Evolutionary conservation across 2,113 vertebrate genomes (phyloP), one percentile per base, ranked within the genome.

Genomic region (Hepsetus odoe): DNA sequence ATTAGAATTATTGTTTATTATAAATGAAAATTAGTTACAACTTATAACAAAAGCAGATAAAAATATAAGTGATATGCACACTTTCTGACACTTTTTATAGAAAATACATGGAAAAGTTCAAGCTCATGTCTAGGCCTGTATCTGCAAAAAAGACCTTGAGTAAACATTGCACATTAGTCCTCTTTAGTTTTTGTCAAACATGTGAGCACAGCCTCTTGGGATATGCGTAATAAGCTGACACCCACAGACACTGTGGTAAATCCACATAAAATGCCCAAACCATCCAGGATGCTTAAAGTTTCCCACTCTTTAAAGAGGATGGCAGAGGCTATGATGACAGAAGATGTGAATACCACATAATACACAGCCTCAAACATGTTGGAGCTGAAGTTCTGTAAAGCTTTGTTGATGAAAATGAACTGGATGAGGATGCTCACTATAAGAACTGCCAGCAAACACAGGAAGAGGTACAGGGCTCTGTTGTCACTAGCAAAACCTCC

Each of bases 301-400:
- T 91, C 95, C 98, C 96, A 99, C 85, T 99, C 98, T 77, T 91
- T 94, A 88, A 99, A 99, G 61, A 99, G 93, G 74, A 99, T 93
- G 53, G 95, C 95, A 0, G 97, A 98, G 20, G 96, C 95, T 20
- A 97, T 79, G 70, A 96, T 92, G 85, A 96, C 97, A 6, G 93
- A 86, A 1, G 92, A 94, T 3, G 98, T 99, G 89, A 99, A 99
- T 1, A 95, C 90, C 76, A 97, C 98, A 0, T 98, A 99, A 91
- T 99, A 99, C 65, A 98, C 93, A 77, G 97, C 96, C 83, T 96
- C 96, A 42, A 99, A 98, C 67, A 94, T 88, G 20, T 94, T 96
- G 76, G 96, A 95, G 90, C 95, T 95, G 76, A 95, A 99, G 84
- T 87, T 90, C 90, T 98, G 94, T 79, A 99, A 85, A 1, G 97